Conservation (phyloP, 2,797 vertebrate species). For the Myotis pilosus region DNA sequence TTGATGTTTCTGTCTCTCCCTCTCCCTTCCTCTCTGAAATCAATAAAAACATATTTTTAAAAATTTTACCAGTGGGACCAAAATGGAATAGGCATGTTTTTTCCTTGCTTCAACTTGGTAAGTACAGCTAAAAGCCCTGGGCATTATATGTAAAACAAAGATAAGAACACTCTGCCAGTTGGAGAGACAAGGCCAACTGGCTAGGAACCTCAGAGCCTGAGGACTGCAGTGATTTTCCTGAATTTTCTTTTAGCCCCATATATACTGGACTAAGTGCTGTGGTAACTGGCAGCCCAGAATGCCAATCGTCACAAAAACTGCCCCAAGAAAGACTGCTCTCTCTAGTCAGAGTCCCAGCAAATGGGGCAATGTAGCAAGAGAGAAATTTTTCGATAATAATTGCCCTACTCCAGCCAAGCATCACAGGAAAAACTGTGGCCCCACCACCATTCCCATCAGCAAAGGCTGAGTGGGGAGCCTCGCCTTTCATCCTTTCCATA, state of each 20-base stretch:
- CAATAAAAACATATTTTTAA: not conserved
- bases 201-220: not conserved
- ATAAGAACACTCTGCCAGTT: not conserved
- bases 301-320: not conserved
- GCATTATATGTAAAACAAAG: not conserved
- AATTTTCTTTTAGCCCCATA: not conserved
- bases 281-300: conserved; percentile 27
- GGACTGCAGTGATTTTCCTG: not conserved
- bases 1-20: too few relatives aligned
- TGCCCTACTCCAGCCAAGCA: not conserved
- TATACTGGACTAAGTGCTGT: not conserved
- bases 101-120: not conserved
- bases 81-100: not conserved
- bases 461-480: not conserved
- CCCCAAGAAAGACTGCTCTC: not conserved
- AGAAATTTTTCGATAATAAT: not conserved
- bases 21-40: too few relatives aligned
- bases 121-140: not conserved
- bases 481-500: not conserved
- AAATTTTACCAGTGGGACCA: not conserved
- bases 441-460: not conserved
- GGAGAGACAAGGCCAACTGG: not conserved
- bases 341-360: not conserved
- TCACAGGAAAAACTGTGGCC: not conserved
- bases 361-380: not conserved